Conservation (phyloP, 2,888 invertebrate genomes). For the Melinaea marsaeus region DNA sequence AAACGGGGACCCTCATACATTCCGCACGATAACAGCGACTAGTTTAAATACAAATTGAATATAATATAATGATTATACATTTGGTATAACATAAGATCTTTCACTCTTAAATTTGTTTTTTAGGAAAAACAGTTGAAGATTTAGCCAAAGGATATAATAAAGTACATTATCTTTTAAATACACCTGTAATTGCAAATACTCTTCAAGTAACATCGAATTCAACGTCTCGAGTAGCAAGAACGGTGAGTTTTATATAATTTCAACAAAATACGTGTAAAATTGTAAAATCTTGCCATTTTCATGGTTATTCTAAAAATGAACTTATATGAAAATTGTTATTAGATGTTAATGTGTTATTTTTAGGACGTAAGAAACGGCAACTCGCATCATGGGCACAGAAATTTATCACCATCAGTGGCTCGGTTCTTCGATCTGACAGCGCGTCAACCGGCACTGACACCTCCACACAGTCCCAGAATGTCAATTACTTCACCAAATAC, state of each 20-base stretch:
- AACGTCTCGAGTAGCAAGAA: slow-evolving; percentile 34
- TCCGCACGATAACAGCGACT: no score
- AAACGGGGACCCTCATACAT: no score
- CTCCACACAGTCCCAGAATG: slow-evolving; percentile 41
- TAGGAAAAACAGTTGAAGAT: slow-evolving; percentile 67
- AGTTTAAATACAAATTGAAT: no score
- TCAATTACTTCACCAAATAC: slow-evolving; percentile 17
- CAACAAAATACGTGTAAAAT: background rate
- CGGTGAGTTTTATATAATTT: slow-evolving; percentile 36
- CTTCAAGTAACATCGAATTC: slow-evolving; percentile 29
- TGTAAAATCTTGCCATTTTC: no score
- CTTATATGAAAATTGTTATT: no score
- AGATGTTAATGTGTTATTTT: slow-evolving; percentile 21
- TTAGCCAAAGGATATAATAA: slow-evolving; percentile 62
- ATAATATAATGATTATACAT: background rate
- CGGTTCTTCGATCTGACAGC: slow-evolving; percentile 66
- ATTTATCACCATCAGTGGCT: slow-evolving; percentile 68
- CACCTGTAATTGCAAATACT: slow-evolving; percentile 31
- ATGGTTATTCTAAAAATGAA: no score
- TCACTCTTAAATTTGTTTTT: slow-evolving; percentile 16
- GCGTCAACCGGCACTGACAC: slow-evolving; percentile 51
- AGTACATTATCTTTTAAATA: slow-evolving; percentile 49
- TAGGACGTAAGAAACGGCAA: slow-evolving; percentile 40
- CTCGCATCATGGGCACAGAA: slow-evolving; percentile 40
- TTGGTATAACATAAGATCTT: background rate